Base-by-base conservation (phyloP, 2,113 vertebrate species). In the Megaceryle maxima region DNA sequence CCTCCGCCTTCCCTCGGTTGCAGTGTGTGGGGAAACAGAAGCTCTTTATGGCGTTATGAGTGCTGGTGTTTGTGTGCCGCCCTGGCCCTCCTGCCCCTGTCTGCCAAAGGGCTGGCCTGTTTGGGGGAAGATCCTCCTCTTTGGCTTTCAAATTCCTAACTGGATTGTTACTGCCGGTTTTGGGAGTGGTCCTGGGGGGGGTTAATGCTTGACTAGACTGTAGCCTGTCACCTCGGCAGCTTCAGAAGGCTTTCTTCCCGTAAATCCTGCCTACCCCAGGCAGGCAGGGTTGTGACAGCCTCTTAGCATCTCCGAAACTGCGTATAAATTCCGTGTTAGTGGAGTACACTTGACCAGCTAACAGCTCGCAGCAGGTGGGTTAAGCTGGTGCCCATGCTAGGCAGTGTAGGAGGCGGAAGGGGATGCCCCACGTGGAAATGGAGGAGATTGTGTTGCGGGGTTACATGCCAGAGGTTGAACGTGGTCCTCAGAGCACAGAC, bases 381-480 rank as follows among this genome's bases (percentile, higher is more conserved):
- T 46, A 59, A 78, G 83, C 83, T 37, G 26, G 44, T 87, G 94
- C 87, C 91, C 81, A 11, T 33, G 80, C 56, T 17, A 16, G 81
- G 91, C 77, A 83, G 80, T 5, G 6, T 10, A 24, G 79, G 92
- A 43, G 75, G 57, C 4, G n/a, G 91, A 64, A 87, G 44, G 83
- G 91, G 91, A 48, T 81, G 88, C 18, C 73, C 92, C 91, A 5
- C 64, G 11, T 63, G 83, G 95, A 84, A 63, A 46, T 0, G 10
- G 10, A 7, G 35, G 13, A 53, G 95, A 87, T 96, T 12, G 0
- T 51, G 2, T 97, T 84, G 91, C 96, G 75, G 87, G 63, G 66
- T 92, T 96, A 93, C 96, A 91, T 96, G 96, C 89, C 94, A 97
- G 96, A 96, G 95, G 96, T 95, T 96, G 96, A 95, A 87, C 24